Base-by-base conservation (phyloP, 53 echinoderm and acorn worm genomes). In the Echinometra lucunter region DNA sequence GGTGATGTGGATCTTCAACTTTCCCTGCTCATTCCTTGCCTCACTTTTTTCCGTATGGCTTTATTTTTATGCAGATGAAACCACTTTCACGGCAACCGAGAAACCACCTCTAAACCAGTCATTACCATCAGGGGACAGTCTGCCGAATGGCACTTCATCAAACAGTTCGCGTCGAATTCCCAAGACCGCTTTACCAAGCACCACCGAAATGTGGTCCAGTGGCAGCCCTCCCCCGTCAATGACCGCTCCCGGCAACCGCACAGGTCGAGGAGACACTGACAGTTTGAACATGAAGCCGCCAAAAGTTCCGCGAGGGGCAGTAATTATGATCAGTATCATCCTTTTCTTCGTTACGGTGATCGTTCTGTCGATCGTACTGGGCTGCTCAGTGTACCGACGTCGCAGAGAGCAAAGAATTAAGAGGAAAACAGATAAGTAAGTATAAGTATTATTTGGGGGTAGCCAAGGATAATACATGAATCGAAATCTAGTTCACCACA, bases 311-410 rank as follows among this genome's bases (percentile, higher is more conserved):
- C 90, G 40, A 11, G 37, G 38, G 40, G 90, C 90, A 40, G n/a
- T 58, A 35, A 90, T 90, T 63, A 56, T 90, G 57, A 58, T 90
- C 34, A 63, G 66, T 66, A 35, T 58, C 37, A 32, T 90, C 18
- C 32, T 58, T 40, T 56, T 90, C 58, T 58, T 63, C 58, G 38
- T 57, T 57, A 0, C 21, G 40, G 40, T 90, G 63, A n/a, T 88
- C 56, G 88, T 90, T 8, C 18, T 37, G 4, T 60, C 60, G 12
- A 38, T 90, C 58, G 23, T 90, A 25, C 34, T 63, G 1, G 66
- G 63, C 34, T 90, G 58, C 40, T 66, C 66, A 37, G 40, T 57
- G 23, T 63, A 90, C 90, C 37, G 90, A 38, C 90, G 90, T 3
- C 40, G 90, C 1, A 57, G 25, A 90, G 10, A 13, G 37, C 90